A percentile compares a stretch with the other conserved stretches of the same genome.
These are phyloP conservation scores for Diuraphis noxia DNA, from an alignment of 1,140 invertebrate genomes.

Conservation along the genomic window DNA sequence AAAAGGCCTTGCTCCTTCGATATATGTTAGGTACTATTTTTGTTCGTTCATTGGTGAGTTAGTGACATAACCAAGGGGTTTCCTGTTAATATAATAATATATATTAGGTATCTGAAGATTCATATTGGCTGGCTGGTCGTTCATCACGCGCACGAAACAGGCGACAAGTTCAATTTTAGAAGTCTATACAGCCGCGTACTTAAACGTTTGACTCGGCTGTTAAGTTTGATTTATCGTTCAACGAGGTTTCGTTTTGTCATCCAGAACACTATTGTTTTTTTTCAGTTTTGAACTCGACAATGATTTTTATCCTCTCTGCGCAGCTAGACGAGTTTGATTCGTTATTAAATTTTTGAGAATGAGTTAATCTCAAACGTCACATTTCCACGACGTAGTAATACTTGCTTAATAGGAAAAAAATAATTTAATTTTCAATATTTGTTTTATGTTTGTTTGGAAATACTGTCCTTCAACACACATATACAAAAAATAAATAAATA, in stretches of 20 bases:
- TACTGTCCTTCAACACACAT: too few species aligned
- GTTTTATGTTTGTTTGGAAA: too few species aligned
- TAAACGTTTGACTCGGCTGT: background rate
- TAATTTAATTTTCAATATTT: too few species aligned
- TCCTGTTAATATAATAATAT: background rate
- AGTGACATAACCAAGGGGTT: background rate
- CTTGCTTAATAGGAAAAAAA: too few species aligned
- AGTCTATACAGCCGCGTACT: background rate
- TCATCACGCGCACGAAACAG: background rate
- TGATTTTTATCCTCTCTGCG: background rate
- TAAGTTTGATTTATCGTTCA: constrained; percentile 5
- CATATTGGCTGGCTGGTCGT: constrained; percentile 1
- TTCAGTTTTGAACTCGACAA: background rate
- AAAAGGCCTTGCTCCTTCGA: background rate
- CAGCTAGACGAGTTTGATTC: background rate
- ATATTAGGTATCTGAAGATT: background rate
- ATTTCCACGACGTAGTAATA: background rate
- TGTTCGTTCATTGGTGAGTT: background rate
- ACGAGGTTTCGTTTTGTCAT: background rate
- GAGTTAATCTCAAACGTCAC: background rate
- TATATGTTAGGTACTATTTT: too few species aligned
- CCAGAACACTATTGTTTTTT: background rate
- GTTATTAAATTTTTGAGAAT: background rate
- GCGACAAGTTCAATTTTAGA: background rate
- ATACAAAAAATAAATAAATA: too few species aligned